These are phyloP conservation scores for Drosophila novamexicana DNA, from an alignment of 1,140 invertebrate species.

Conservation along the genomic window DNA sequence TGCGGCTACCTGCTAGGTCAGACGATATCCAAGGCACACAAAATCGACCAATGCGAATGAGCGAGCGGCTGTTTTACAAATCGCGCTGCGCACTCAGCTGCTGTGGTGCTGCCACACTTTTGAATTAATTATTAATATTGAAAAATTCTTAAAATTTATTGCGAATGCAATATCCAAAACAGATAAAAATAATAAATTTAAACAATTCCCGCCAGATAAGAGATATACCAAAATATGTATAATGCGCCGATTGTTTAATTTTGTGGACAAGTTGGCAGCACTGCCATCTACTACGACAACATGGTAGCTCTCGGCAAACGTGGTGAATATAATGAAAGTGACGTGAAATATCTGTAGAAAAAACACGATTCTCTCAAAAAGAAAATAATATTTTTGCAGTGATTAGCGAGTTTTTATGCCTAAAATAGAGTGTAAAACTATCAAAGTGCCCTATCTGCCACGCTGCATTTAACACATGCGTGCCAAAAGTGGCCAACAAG, in stretches of 20 bases:
- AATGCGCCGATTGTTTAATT: slow-evolving; percentile 1
- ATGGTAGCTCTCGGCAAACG: slow-evolving; percentile 60
- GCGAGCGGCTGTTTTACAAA: slow-evolving; percentile 10
- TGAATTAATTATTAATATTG: neutral
- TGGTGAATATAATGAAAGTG: slow-evolving; percentile 72
- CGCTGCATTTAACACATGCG: slow-evolving; percentile 2
- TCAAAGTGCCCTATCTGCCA: neutral
- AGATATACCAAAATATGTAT: neutral
- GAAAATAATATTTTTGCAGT: slow-evolving; percentile 34
- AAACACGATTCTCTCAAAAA: slow-evolving; percentile 63
- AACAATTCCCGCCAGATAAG: slow-evolving; percentile 13
- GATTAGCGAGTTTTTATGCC: slow-evolving; percentile 5
- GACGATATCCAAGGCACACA: slow-evolving; percentile 24
- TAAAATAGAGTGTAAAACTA: neutral
- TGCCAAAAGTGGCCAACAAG: slow-evolving; percentile 11
- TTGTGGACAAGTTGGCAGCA: slow-evolving; percentile 49
- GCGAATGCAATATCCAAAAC: no score
- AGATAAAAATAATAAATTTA: slow-evolving; percentile 1
- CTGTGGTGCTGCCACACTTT: slow-evolving; percentile 23
- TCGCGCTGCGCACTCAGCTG: slow-evolving; percentile 14
- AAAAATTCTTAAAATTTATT: no score
- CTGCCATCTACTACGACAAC: slow-evolving; percentile 15
- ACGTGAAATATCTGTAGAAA: slow-evolving; percentile 71
- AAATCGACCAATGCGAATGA: neutral
- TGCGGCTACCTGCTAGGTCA: slow-evolving; percentile 22